Evolutionary conservation across 2,113 vertebrate species (phyloP).

Genomic region (Dolichallabes microphthalmus): DNA sequence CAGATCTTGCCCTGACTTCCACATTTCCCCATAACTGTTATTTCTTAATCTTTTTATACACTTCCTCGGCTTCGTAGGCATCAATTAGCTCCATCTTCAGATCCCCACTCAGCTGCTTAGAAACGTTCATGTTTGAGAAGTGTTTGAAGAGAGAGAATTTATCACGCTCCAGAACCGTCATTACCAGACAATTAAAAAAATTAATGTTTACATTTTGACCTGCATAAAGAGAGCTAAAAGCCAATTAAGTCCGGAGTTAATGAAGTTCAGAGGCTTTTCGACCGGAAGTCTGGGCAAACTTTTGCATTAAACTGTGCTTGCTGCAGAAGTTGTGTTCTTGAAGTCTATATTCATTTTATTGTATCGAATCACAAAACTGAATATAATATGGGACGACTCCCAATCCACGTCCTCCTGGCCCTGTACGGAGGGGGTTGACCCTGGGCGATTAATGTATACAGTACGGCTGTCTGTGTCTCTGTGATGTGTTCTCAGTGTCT

Average conservation of each 20-base stretch:
- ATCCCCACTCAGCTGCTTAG: not conserved
- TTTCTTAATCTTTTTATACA: not conserved
- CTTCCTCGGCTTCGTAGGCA: not conserved
- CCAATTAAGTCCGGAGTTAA: not conserved
- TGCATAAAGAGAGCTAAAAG: not conserved
- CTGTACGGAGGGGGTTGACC: too few relatives aligned
- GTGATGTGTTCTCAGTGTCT: not conserved
- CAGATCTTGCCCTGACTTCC: not conserved
- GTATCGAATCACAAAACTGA: too few relatives aligned
- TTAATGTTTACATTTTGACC: too few relatives aligned
- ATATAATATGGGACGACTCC: too few relatives aligned
- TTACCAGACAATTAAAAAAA: not conserved
- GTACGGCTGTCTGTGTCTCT: not conserved
- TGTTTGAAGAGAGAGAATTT: not conserved
- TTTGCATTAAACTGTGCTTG: not conserved
- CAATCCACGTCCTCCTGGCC: too few relatives aligned
- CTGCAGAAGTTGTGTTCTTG: not conserved
- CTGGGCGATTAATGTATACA: too few relatives aligned
- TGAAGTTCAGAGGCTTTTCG: not conserved
- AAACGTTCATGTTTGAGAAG: too few relatives aligned
- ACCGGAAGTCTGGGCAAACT: not conserved
- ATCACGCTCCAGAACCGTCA: not conserved
- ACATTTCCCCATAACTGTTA: too few relatives aligned
- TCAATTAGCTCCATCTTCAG: not conserved
- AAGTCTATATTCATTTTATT: too few relatives aligned